Evolutionary conservation across 1,140 invertebrate species (phyloP), one percentile per base, ranked within the genome.

Genomic region (Phenacoccus solenopsis): DNA sequence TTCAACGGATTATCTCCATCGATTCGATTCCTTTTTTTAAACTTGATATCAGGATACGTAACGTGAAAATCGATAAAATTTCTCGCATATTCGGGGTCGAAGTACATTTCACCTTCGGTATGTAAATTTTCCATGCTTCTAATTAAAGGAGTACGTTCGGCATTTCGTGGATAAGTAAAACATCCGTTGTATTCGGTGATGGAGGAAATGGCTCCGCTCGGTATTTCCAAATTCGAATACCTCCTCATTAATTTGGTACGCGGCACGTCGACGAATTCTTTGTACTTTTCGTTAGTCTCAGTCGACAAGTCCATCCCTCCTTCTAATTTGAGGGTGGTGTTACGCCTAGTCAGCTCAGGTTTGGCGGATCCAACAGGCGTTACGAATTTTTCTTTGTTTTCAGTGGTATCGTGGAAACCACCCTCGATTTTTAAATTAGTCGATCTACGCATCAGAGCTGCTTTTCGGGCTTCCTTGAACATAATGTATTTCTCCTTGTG

Each of bases 381-480:
- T 7, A 73, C 64, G 67, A 70, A 75, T 13, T 71, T 72, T 5
- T 74, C 73, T 12, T 22, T 70, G 12, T 27, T 64, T 71, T 74
- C 73, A 0, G 73, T 73, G 20, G 68, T 22, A 9, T 21, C 25
- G 1, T 75, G 72, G 9, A 74, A 21, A 4, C 69, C 67, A 12
- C 74, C 74, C 64, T 73, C 73, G 16, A 75, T 64, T 69, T 72
- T 71, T n/a, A 75, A 69, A 61, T 67, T 73, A 0, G 74, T 74
- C 10, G 70, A 28, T 57, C 69, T 72, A 27, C 73, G 72, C 10
- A 24, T 25, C 28, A 75, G 56, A 16, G 69, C 70, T 3, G 73
- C 72, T 24, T 72, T 24, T 22, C 59, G 10, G 9, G 59, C 59
- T 24, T 64, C 21, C 20, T 25, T 27, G 20, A 25, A 27, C 22